Conservation (phyloP, 2,888 invertebrate species). For the Lingula anatina region DNA sequence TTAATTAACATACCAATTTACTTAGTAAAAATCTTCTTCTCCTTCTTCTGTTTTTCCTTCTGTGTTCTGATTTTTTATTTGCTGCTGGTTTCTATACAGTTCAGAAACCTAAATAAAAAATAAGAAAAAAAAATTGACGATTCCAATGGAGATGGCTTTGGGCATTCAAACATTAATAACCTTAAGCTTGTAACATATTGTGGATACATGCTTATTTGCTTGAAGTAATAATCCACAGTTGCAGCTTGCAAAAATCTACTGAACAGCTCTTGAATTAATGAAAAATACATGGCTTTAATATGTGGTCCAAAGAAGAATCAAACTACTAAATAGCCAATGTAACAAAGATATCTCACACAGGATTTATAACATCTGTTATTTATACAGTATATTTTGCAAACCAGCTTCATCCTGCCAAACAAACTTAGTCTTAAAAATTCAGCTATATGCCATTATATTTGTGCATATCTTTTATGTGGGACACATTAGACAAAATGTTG, state of each 20-base stretch:
- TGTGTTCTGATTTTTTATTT: constrained; percentile 59
- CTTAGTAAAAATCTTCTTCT: constrained; percentile 32
- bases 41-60: constrained; percentile 17
- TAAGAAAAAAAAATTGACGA: constrained; percentile 1
- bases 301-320: background rate
- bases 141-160: background rate
- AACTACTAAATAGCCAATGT: background rate
- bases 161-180: too few species aligned
- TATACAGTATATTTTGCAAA: too few species aligned
- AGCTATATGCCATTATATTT: too few species aligned
- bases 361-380: too few species aligned
- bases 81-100: constrained; percentile 88
- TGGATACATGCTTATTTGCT: background rate
- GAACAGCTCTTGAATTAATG: background rate
- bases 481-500: too few species aligned
- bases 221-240: background rate
- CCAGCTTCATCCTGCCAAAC: too few species aligned
- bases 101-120: constrained; percentile 62
- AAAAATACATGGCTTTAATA: background rate
- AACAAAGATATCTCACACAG: background rate
- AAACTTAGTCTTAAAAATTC: too few species aligned
- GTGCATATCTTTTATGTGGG: too few species aligned
- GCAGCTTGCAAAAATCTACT: too few species aligned
- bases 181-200: background rate
- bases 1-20: too few species aligned